Evolutionary conservation across 1,140 invertebrate species (phyloP).

Genomic region (Planococcus citri): DNA sequence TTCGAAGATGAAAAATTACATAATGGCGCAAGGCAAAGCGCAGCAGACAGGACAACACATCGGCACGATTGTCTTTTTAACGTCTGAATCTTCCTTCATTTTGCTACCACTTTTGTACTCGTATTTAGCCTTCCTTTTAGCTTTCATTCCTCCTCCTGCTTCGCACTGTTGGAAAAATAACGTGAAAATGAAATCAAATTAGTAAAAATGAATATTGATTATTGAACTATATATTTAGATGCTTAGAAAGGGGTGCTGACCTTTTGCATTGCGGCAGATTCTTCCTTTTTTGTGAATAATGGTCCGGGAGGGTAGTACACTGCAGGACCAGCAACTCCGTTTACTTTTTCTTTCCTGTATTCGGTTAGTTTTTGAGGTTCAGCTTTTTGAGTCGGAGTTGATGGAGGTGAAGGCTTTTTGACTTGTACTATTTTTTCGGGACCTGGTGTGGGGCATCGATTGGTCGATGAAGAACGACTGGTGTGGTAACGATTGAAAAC

Average conservation of each 20-base stretch:
- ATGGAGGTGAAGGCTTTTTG: conserved; percentile 29
- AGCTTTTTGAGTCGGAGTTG: conserved; percentile 10
- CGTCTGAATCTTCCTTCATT: conserved; percentile 57
- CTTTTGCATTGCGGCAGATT: conserved; percentile 40
- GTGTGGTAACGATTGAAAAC: conserved; percentile 14
- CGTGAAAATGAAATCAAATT: neutral
- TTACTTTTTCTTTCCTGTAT: conserved; percentile 39
- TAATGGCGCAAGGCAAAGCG: conserved; percentile 73
- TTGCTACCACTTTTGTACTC: conserved; percentile 59
- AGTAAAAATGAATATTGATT: neutral
- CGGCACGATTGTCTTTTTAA: conserved; percentile 63
- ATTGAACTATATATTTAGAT: no score
- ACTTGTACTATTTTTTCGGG: conserved; percentile 37
- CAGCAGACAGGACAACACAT: conserved; percentile 77
- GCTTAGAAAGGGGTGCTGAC: conserved; percentile 39
- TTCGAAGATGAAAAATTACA: conserved; percentile 41
- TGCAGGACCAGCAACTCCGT: conserved; percentile 62
- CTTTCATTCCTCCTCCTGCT: conserved; percentile 42
- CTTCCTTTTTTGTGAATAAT: conserved; percentile 59
- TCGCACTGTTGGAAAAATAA: neutral
- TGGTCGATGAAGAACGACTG: conserved; percentile 11
- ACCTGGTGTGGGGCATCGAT: conserved; percentile 31
- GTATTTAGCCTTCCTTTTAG: conserved; percentile 55
- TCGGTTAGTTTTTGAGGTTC: conserved; percentile 21
- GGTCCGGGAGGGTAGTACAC: conserved; percentile 83